phyloP scores from a whole-genome alignment of 23 tunicate genomes.

The Ciona savignyi region DNA sequence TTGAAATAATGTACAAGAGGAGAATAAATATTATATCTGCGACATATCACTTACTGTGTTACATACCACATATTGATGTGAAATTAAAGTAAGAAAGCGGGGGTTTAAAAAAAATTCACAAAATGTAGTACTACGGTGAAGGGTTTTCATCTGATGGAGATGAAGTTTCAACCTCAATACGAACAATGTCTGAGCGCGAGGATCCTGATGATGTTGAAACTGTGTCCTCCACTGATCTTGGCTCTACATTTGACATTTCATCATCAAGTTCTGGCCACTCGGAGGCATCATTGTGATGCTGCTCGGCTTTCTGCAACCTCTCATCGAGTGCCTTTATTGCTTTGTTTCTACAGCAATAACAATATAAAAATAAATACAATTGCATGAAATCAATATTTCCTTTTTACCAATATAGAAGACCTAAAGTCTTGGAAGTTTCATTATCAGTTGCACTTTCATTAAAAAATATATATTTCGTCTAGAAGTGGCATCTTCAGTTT shows the following conservation, averaged over 20 bases:
- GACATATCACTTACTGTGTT: no score
- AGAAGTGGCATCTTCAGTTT: no score
- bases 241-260: conserved; percentile 21
- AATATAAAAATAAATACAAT: conserved; percentile 3
- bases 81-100: no score
- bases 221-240: conserved; percentile 16
- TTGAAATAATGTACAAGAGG: no score
- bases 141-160: conserved; percentile 49
- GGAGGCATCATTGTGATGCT: conserved; percentile 5
- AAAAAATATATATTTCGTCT: neutral
- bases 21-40: no score
- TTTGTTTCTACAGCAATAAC: conserved; percentile 79
- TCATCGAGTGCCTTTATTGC: conserved; percentile 95
- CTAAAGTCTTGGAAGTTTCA: neutral
- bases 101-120: no score
- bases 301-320: conserved; percentile 59
- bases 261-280: conserved; percentile 91
- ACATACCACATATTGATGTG: no score
- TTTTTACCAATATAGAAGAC: neutral
- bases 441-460: neutral
- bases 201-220: conserved; percentile 27
- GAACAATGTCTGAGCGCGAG: conserved; percentile 64
- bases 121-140: conserved; percentile 6
- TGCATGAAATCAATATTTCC: neutral
- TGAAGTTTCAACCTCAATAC: conserved; percentile 71